Base-by-base conservation (phyloP, 2,113 vertebrate genomes). In the Pimephales promelas region DNA sequence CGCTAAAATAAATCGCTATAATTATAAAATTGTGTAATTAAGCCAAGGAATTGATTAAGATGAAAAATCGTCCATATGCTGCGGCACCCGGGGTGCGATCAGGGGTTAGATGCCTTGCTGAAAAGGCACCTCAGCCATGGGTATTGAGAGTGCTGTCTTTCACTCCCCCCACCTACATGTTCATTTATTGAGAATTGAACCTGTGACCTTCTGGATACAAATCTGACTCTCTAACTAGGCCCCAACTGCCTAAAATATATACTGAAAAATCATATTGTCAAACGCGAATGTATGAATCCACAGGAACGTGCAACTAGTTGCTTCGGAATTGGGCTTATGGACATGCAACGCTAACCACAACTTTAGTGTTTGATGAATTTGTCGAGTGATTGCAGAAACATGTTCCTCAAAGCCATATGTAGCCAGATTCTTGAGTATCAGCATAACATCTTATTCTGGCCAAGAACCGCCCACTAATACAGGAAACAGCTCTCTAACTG, bases 331-430 rank as follows among this genome's bases (percentile, higher is more conserved):
- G 64, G 10, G 18, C 34, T 40, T 68, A 40, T 66, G 18, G 36
- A 18, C 52, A 68, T 40, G 34, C 66, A 70, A n/a, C 40, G 66
- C 70, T 47, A 72, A 72, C 70, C 40, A 3, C 70, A 47, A 72
- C n/a, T 70, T 68, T 70, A 40, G 20, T 10, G 34, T 40, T 22
- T 71, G 68, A 71, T 71, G 36, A 71, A 71, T 71, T 71, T 71
- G 68, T 45, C 4, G 3, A 72, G 70, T 45, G 10, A 72, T 72
- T n/a, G n/a, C 40, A 72, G 70, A 72, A 72, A 40, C n/a, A 45
- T 45, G 70, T 72, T 47, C 70, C 70, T 26, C 36, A 47, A 26
- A 72, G 40, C 70, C 40, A 72, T 40, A 45, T 71, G 40, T 14
- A 47, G 70, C 40, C 70, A 72, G 70, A 24, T n/a, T 24, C 40